Conservation (phyloP, 2,888 invertebrate genomes). For the Macrophya alboannulata region DNA sequence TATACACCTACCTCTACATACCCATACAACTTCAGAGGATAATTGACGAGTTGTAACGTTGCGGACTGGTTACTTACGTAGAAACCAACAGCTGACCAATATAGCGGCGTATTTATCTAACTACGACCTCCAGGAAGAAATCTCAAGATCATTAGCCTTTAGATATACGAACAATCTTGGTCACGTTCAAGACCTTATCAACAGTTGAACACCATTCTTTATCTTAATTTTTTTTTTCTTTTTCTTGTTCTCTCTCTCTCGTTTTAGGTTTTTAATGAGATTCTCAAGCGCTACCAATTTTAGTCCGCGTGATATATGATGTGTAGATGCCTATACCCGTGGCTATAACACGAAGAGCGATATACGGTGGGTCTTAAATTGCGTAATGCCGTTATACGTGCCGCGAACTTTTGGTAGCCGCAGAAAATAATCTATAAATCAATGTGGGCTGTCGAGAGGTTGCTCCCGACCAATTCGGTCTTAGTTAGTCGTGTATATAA, state of each 20-base stretch:
- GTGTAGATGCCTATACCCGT: too few species aligned
- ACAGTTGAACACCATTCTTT: neutral
- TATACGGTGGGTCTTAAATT: conserved; percentile 5
- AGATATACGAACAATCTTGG: conserved; percentile 4
- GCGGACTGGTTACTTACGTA: conserved; percentile 18
- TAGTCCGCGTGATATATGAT: neutral
- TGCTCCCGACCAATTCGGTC: conserved; percentile 2
- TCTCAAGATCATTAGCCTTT: conserved; percentile 47
- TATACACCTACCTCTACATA: too few species aligned
- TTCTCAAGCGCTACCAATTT: neutral
- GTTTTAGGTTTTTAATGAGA: neutral
- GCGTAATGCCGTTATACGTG: conserved; percentile 31
- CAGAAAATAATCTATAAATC: conserved; percentile 42
- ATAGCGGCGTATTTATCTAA: conserved; percentile 19
- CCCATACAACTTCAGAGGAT: neutral
- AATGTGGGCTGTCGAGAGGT: conserved; percentile 25
- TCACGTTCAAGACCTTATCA: conserved; percentile 18
- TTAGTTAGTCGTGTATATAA: neutral
- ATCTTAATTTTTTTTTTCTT: neutral
- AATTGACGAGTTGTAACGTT: conserved; percentile 43
- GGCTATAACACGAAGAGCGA: too few species aligned
- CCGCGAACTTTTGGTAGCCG: conserved; percentile 31
- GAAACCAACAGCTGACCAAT: conserved; percentile 46
- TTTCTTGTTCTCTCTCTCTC: neutral
- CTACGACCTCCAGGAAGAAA: conserved; percentile 34